Percentiles rank a stretch among this genome's conserved stretches.
Conservation (phyloP, 2,797 vertebrate species). For the Eutrigla gurnardus region DNA sequence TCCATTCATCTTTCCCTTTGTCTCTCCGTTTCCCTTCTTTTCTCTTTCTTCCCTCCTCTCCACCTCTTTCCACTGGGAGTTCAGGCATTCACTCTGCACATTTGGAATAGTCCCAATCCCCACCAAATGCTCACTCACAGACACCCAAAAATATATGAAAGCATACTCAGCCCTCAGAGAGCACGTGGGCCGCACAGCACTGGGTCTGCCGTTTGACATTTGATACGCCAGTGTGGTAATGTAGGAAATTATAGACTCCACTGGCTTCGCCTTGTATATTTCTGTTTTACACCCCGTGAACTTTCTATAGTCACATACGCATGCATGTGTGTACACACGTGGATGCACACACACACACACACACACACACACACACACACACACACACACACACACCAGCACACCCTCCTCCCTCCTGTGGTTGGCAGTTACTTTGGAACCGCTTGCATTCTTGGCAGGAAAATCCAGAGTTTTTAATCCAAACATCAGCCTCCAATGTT, state of each 20-base stretch:
- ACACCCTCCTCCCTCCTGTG: conserved; percentile 59
- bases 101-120: conserved; percentile 70
- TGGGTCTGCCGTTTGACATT: conserved; percentile 59
- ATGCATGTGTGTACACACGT: conserved; percentile 8
- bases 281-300: conserved; percentile 77
- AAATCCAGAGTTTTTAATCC: conserved; percentile 77
- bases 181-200: conserved; percentile 44
- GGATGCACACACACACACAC: conserved; percentile 22
- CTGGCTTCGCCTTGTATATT: conserved; percentile 71
- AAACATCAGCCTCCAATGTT: conserved; percentile 75
- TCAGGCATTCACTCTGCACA: conserved; percentile 73
- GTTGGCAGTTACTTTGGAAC: conserved; percentile 80
- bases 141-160: conserved; percentile 65
- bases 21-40: conserved; percentile 34
- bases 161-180: conserved; percentile 49
- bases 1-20: conserved; percentile 58
- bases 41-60: conserved; percentile 42
- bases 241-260: conserved; percentile 77
- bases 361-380: conserved; percentile 22
- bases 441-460: conserved; percentile 79
- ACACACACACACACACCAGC: conserved; percentile 21
- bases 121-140: conserved; percentile 70
- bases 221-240: conserved; percentile 71
- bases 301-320: conserved; percentile 69
- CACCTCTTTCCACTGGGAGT: conserved; percentile 71